These are phyloP conservation scores for Bathynomus jamesi DNA, from an alignment of 1,140 invertebrate genomes.

Conservation along the genomic window DNA sequence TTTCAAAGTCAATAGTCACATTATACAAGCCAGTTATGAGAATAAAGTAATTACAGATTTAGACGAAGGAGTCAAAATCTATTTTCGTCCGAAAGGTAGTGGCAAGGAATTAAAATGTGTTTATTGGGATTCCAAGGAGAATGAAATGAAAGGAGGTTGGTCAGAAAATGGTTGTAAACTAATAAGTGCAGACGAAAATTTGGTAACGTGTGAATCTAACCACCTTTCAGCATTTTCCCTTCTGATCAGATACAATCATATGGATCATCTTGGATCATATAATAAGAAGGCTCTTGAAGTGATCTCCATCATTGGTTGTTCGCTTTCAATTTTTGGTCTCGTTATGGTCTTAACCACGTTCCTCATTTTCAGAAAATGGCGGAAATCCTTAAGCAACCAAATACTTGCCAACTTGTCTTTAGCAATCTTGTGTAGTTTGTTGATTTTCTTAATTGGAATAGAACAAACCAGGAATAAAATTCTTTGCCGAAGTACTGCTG, in stretches of 20 bases:
- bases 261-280: constrained; percentile 15
- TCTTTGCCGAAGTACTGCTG: constrained; percentile 40
- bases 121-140: constrained; percentile 35
- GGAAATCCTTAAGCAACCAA: constrained; percentile 36
- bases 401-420: constrained; percentile 39
- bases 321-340: constrained; percentile 37
- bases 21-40: constrained; percentile 22
- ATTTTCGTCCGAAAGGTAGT: constrained; percentile 11
- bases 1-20: constrained; percentile 15
- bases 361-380: constrained; percentile 38
- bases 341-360: constrained; percentile 38
- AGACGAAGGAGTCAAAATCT: constrained; percentile 8
- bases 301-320: constrained; percentile 38
- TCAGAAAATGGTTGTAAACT: constrained; percentile 33
- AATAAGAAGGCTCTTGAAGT: constrained; percentile 23
- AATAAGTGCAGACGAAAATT: constrained; percentile 2
- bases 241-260: constrained; percentile 36
- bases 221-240: constrained; percentile 36
- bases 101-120: constrained; percentile 28
- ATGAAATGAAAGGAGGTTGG: constrained; percentile 33
- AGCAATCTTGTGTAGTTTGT: constrained; percentile 34
- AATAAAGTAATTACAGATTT: constrained; percentile 9
- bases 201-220: constrained; percentile 36
- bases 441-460: constrained; percentile 36
- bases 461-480: constrained; percentile 24